Evolutionary conservation across 2,797 vertebrate genomes (phyloP).

Genomic region (Cynopterus sphinx): DNA sequence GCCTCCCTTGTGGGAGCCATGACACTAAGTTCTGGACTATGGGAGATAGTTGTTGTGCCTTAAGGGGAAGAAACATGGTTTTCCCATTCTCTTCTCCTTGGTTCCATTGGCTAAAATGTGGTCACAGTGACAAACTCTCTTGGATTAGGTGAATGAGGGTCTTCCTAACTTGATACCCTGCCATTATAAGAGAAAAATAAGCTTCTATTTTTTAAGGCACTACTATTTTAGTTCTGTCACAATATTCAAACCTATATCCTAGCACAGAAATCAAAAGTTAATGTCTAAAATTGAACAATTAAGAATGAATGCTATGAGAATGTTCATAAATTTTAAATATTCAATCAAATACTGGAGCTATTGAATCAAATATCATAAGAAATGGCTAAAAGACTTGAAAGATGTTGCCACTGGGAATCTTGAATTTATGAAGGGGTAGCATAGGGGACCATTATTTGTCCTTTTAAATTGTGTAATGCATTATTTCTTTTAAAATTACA

Average conservation of each 20-base stretch:
- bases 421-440: not conserved
- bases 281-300: not conserved
- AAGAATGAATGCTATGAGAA: not conserved
- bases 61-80: not conserved
- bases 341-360: not conserved
- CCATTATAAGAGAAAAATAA: constrained; percentile 11
- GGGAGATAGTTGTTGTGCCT: not conserved
- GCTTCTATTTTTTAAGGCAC: not conserved
- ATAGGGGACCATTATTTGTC: not conserved
- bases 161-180: not conserved
- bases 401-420: not conserved
- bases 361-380: not conserved
- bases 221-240: not conserved
- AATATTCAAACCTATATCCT: not conserved
- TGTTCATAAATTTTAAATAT: not conserved
- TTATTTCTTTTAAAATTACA: constrained; percentile 44
- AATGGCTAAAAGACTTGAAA: constrained; percentile 22
- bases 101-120: not conserved
- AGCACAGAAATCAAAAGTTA: not conserved
- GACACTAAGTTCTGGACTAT: not conserved
- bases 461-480: not conserved
- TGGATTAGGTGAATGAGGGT: not conserved
- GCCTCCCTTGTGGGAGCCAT: not conserved
- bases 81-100: not conserved
- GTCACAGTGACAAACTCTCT: not conserved